Conservation (phyloP, 2,113 vertebrate genomes). For the Panthera uncia region DNA sequence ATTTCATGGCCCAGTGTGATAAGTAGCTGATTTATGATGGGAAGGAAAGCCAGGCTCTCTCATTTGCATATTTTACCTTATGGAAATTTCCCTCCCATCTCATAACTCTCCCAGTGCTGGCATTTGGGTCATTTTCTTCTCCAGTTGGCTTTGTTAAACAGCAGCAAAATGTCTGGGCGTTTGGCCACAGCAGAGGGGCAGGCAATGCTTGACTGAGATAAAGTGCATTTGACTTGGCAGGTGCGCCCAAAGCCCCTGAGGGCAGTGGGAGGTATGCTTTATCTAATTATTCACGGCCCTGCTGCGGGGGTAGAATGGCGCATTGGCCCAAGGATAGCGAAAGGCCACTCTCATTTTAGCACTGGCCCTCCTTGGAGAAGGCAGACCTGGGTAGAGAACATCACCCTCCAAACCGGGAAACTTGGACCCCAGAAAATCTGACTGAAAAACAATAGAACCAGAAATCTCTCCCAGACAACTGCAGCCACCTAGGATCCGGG, state of each 20-base stretch:
- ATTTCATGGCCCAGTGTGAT: neutral
- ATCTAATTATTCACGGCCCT: constrained; percentile 57
- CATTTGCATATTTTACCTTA: constrained; percentile 57
- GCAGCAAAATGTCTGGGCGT: constrained; percentile 57
- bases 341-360: neutral
- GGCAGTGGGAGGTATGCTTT: neutral
- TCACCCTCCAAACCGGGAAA: neutral
- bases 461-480: neutral
- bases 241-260: constrained; percentile 14
- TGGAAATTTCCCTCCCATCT: constrained; percentile 65
- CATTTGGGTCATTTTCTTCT: constrained; percentile 48
- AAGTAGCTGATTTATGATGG: constrained; percentile 22
- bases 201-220: constrained; percentile 63
- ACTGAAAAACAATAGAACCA: neutral
- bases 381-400: neutral
- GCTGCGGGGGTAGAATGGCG: neutral
- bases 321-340: neutral
- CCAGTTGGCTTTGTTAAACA: constrained; percentile 50
- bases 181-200: constrained; percentile 23
- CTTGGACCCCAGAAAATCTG: neutral
- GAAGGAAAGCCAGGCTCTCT: neutral
- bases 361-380: neutral
- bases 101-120: neutral
- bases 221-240: constrained; percentile 55
- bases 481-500: neutral